These are phyloP conservation scores for human DNA, from an alignment of 2,113 vertebrate species.

Conservation along the genomic window GRCh38 chr11:78492501-78493000, in stretches of 20 bases:
- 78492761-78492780: background rate
- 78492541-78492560: background rate
- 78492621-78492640: background rate
- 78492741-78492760: conserved; percentile 17
- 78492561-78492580: background rate
- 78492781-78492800: background rate
- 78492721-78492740: background rate
- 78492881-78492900: background rate
- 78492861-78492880: background rate
- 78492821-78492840: background rate
- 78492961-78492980: background rate
- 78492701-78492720: background rate
- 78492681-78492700: conserved; percentile 25
- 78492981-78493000: background rate
- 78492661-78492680: conserved; percentile 32
- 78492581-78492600: background rate
- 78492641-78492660: background rate
- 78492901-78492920: background rate
- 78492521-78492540: background rate
- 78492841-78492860: background rate
- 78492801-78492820: background rate
- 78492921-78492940: background rate
- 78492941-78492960: conserved; percentile 16
- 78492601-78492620: background rate
- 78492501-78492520: background rate